phyloP scores from a whole-genome alignment of 2,888 invertebrate species.

The Melinaea menophilus region DNA sequence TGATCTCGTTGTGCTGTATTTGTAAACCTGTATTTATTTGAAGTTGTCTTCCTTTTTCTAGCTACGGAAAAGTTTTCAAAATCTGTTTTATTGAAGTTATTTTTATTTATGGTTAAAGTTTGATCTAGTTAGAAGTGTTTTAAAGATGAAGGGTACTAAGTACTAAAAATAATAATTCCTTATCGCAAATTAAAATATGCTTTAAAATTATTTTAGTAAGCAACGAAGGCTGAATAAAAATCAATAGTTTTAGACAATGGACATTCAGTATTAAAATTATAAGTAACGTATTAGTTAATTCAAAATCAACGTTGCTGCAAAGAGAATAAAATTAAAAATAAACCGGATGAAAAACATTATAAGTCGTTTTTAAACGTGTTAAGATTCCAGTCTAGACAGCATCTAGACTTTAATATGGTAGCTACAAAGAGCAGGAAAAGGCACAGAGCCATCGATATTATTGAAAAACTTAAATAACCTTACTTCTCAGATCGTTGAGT shows the following conservation, averaged over 20 bases:
- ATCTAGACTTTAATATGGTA: conserved; percentile 49
- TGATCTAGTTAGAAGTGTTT: too few relatives aligned
- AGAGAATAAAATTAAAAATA: not conserved
- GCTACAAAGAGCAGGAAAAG: conserved; percentile 35
- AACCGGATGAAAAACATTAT: not conserved
- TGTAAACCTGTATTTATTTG: conserved; percentile 8
- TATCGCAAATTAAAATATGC: too few relatives aligned
- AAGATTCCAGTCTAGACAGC: conserved; percentile 47
- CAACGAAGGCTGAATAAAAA: too few relatives aligned
- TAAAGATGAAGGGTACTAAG: too few relatives aligned
- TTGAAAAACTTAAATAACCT: conserved; percentile 43
- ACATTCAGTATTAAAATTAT: too few relatives aligned
- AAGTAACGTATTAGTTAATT: not conserved
- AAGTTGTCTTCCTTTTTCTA: conserved; percentile 6
- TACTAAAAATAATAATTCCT: too few relatives aligned
- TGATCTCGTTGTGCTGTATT: conserved; percentile 1
- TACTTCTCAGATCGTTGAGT: conserved; percentile 28
- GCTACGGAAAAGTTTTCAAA: not conserved
- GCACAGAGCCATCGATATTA: conserved; percentile 41
- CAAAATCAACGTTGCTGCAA: too few relatives aligned
- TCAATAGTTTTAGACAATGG: too few relatives aligned
- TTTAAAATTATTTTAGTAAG: too few relatives aligned
- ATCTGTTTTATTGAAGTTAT: too few relatives aligned
- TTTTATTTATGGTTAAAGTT: not conserved
- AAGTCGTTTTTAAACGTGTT: conserved; percentile 8